Conservation (phyloP, 2,888 invertebrate species). For the Drosophila cognata region DNA sequence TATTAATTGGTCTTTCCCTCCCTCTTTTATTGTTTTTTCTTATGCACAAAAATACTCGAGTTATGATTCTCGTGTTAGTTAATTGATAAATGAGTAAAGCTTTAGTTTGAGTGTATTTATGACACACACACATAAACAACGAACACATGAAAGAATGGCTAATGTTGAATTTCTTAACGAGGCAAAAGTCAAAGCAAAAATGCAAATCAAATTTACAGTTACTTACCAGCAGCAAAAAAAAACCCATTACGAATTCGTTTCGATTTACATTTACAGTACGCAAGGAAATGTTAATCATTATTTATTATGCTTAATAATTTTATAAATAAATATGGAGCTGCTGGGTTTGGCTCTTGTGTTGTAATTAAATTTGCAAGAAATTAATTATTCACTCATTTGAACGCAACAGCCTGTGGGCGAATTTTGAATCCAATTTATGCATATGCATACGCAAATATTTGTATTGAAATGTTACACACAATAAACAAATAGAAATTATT, state of each 20-base stretch:
- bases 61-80: slow-evolving; percentile 55
- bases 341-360: slow-evolving; percentile 11
- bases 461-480: slow-evolving; percentile 58
- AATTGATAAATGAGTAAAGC: slow-evolving; percentile 66
- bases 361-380: slow-evolving; percentile 73
- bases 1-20: slow-evolving; percentile 65
- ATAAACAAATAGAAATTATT: slow-evolving; percentile 68
- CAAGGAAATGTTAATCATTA: slow-evolving; percentile 4
- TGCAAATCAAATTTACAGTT: slow-evolving; percentile 2
- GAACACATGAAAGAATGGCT: background rate
- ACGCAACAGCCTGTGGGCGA: slow-evolving; percentile 33
- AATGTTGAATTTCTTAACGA: background rate
- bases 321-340: background rate
- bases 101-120: background rate
- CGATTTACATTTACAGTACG: no score
- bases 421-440: slow-evolving; percentile 69
- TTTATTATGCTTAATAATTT: background rate
- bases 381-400: slow-evolving; percentile 67
- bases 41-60: slow-evolving; percentile 24
- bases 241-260: background rate
- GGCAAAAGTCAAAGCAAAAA: background rate
- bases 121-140: background rate
- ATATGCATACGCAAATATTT: slow-evolving; percentile 66
- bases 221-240: background rate
- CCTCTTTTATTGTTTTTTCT: slow-evolving; percentile 12